These are phyloP conservation scores for Anthrax anthrax DNA, from an alignment of 2,888 invertebrate species.

Conservation along the genomic window DNA sequence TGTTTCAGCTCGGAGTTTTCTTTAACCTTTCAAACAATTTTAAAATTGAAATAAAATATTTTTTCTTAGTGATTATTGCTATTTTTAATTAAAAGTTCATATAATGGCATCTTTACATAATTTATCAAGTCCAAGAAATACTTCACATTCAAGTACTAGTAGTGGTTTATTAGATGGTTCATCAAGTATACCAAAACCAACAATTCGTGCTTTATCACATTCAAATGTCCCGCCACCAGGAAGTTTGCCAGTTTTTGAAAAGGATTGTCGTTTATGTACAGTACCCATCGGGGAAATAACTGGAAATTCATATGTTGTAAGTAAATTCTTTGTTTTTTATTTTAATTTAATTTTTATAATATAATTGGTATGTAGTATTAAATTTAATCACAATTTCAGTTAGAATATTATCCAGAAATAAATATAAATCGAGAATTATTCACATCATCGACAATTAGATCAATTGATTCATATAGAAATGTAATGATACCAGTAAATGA, in stretches of 20 bases:
- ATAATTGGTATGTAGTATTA: background rate
- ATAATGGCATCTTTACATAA: background rate
- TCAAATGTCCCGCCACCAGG: constrained; percentile 38
- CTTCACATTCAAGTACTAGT: background rate
- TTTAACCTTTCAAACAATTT: no score
- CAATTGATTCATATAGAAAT: constrained; percentile 37
- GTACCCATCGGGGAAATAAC: constrained; percentile 37
- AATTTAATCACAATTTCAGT: constrained; percentile 25
- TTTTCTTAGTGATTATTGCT: no score
- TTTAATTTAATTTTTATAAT: background rate
- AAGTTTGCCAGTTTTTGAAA: constrained; percentile 45
- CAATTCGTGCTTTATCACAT: background rate
- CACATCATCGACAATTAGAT: constrained; percentile 37
- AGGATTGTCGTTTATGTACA: constrained; percentile 47
- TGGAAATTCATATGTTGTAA: constrained; percentile 28
- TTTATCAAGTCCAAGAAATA: background rate
- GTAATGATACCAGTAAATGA: constrained; percentile 52
- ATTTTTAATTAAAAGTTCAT: no score
- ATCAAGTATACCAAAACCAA: no score
- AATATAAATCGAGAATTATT: constrained; percentile 49
- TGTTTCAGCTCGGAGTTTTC: no score
- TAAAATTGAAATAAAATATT: no score
- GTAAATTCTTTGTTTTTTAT: constrained; percentile 22
- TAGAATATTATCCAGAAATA: constrained; percentile 53
- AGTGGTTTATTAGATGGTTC: no score